Conservation (phyloP, 1,140 invertebrate species). For the Cyrtorhinus lividipennis region DNA sequence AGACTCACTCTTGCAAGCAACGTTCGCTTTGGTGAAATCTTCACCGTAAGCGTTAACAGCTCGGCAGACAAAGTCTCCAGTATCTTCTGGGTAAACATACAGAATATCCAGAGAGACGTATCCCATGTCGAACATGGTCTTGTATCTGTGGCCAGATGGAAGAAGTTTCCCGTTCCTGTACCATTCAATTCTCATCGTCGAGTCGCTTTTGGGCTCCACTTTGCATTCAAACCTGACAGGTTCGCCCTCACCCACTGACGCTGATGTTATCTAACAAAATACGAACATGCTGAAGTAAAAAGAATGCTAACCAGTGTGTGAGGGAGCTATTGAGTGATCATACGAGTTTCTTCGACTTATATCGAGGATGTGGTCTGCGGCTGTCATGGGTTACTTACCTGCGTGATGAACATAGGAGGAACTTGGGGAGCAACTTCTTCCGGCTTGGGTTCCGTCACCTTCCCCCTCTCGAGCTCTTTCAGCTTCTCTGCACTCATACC, state of each 20-base stretch:
- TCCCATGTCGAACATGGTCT: slow-evolving; percentile 83
- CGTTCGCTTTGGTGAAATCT: slow-evolving; percentile 66
- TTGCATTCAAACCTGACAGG: slow-evolving; percentile 86
- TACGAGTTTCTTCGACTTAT: too few species aligned
- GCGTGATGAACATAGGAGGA: slow-evolving; percentile 73
- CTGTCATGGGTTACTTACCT: too few species aligned
- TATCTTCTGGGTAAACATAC: slow-evolving; percentile 83
- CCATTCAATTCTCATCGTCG: slow-evolving; percentile 83
- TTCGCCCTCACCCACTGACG: slow-evolving; percentile 74
- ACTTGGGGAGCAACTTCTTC: slow-evolving; percentile 48
- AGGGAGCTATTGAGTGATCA: too few species aligned
- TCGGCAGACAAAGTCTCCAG: slow-evolving; percentile 81
- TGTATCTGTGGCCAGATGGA: slow-evolving; percentile 78
- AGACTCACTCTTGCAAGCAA: slow-evolving; percentile 67
- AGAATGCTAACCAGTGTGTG: too few species aligned
- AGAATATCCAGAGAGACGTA: slow-evolving; percentile 88
- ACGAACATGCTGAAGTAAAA: neutral
- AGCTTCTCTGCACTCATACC: slow-evolving; percentile 86
- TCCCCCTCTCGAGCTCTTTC: slow-evolving; percentile 79
- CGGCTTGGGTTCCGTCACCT: slow-evolving; percentile 47
- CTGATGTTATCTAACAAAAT: slow-evolving; percentile 47
- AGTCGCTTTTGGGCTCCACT: slow-evolving; percentile 88
- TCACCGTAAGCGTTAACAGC: slow-evolving; percentile 78
- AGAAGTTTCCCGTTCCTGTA: slow-evolving; percentile 79
- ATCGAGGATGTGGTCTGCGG: too few species aligned